A percentile compares a stretch with the other conserved stretches of the same genome.
Conservation (phyloP, 2,113 vertebrate species). For the Typhlomys cinereus region DNA sequence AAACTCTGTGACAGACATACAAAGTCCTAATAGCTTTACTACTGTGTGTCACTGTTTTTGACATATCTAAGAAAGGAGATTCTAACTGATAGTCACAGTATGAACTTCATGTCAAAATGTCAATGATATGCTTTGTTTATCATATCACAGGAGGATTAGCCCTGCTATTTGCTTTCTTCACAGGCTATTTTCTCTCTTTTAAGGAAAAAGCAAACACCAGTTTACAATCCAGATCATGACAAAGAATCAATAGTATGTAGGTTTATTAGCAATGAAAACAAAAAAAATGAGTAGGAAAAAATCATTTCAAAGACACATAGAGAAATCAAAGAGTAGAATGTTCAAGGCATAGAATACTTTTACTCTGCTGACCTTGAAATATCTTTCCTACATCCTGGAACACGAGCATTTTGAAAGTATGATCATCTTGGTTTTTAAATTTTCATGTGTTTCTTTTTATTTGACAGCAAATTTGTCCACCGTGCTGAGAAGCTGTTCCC, state of each 20-base stretch:
- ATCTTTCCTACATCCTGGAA: not conserved
- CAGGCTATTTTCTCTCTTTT: not conserved
- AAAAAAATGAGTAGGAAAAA: slow-evolving; percentile 1
- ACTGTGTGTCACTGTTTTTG: not conserved
- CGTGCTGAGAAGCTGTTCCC: too few species aligned
- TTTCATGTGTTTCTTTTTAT: too few species aligned
- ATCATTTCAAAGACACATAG: not conserved
- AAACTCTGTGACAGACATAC: not conserved
- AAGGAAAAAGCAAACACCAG: not conserved
- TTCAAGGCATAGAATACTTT: too few species aligned
- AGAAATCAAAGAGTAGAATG: not conserved
- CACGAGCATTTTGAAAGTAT: not conserved
- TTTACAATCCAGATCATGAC: not conserved
- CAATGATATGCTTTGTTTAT: too few species aligned
- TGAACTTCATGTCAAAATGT: not conserved
- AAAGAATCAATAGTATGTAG: not conserved
- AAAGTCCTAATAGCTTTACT: not conserved
- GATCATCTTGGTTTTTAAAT: too few species aligned
- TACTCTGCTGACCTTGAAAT: not conserved
- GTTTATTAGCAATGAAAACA: not conserved
- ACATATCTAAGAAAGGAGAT: not conserved
- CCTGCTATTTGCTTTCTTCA: too few species aligned
- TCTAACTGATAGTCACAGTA: not conserved
- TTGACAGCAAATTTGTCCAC: too few species aligned
- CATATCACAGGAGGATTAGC: too few species aligned